Evolutionary conservation across 2,797 vertebrate species (phyloP).

Genomic region (Lagocephalus sceleratus): DNA sequence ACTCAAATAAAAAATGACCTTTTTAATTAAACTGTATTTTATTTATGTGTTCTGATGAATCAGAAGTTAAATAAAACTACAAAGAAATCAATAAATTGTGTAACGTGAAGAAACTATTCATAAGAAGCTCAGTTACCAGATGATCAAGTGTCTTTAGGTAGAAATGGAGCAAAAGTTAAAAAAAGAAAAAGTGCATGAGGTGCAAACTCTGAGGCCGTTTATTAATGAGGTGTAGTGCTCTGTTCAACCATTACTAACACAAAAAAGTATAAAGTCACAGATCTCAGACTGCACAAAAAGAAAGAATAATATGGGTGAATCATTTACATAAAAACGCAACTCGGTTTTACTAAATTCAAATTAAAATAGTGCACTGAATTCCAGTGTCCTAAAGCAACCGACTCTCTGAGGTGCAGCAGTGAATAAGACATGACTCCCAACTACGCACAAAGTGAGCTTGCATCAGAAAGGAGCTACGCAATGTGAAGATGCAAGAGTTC

Average conservation of each 20-base stretch:
- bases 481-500: slow-evolving; percentile 1
- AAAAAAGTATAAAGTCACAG: slow-evolving; percentile 33
- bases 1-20: not conserved
- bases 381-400: slow-evolving; percentile 53
- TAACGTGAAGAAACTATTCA: slow-evolving; percentile 31
- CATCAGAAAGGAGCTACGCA: slow-evolving; percentile 30
- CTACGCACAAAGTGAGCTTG: slow-evolving; percentile 41
- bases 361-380: slow-evolving; percentile 36
- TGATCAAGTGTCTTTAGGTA: slow-evolving; percentile 49
- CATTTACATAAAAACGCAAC: slow-evolving; percentile 38
- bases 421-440: slow-evolving; percentile 51
- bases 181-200: slow-evolving; percentile 58
- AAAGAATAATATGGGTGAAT: slow-evolving; percentile 21
- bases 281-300: slow-evolving; percentile 29
- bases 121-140: slow-evolving; percentile 51
- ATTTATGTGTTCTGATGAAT: slow-evolving; percentile 54
- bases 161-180: slow-evolving; percentile 31
- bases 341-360: slow-evolving; percentile 33
- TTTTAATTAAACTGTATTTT: slow-evolving; percentile 53
- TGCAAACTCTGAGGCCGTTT: slow-evolving; percentile 58
- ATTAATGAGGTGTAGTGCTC: slow-evolving; percentile 40
- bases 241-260: slow-evolving; percentile 26
- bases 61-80: not conserved
- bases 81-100: slow-evolving; percentile 38
- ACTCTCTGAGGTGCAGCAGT: slow-evolving; percentile 68